Evolutionary conservation across 2,797 vertebrate species (phyloP), one percentile per base, ranked within the genome.

Genomic region (Monodelphis domestica): DNA sequence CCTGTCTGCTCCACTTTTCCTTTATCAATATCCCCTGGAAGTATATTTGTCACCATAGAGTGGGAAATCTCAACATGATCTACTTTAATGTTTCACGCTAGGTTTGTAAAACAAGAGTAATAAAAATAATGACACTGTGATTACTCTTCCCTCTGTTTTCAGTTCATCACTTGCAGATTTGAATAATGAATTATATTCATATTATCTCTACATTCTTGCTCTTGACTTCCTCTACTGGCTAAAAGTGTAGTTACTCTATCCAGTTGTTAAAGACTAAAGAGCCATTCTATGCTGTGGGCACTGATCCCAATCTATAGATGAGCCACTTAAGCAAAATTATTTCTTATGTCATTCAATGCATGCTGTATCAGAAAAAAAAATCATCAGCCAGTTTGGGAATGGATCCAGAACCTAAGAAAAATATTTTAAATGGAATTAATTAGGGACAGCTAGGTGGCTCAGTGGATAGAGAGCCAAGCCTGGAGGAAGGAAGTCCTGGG

Each of bases 111-210:
- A 99, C 98, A 98, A 98, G 96, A 98, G 98, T 98, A 98, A 98
- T 98, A 98, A 98, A 98, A 98, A 98, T 99, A 99, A 99, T 99
- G 99, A 99, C 98, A 99, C 99, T 98, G 99, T 99, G 99, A 99
- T 99, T 99, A 98, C 98, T 98, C 98, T 98, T 98, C 98, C 98
- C 98, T 98, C 98, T 99, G 98, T 98, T 99, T 99, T 98, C 98
- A 97, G 98, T 98, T 98, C 98, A 98, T 98, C 99, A 99, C 98
- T 99, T 99, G 99, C 99, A 98, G 99, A 99, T 99, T 99, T 99
- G 99, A 99, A 99, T 99, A 99, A 99, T 99, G 99, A 99, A 99
- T 99, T 99, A 99, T 99, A 99, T 99, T 99, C 99, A 98, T 99
- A 99, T 99, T 99, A 99, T 99, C 98, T 99, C 98, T 98, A 98